Conservation (phyloP, 2,888 invertebrate genomes). For the Ditylenchus weischeri region DNA sequence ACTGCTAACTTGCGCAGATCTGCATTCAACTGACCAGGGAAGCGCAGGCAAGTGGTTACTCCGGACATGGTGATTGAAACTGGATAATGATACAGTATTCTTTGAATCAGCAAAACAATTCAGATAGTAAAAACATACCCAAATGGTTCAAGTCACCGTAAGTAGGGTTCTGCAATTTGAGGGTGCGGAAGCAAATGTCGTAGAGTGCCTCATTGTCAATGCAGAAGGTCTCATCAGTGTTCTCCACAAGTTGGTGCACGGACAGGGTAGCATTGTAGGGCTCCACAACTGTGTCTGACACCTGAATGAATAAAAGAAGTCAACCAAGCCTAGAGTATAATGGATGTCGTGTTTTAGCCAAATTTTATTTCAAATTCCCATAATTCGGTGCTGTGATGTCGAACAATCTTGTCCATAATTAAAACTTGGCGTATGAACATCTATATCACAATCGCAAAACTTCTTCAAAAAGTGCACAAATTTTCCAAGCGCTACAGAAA, state of each 20-base stretch:
- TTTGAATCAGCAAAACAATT: too few species aligned
- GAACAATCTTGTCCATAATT: too few species aligned
- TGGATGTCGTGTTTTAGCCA: too few species aligned
- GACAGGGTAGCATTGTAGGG: conserved; percentile 65
- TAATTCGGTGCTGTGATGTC: too few species aligned
- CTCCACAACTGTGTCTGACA: conserved; percentile 73
- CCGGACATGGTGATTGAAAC: conserved; percentile 58
- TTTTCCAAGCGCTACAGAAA: too few species aligned
- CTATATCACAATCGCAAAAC: too few species aligned
- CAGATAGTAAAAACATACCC: conserved; percentile 62
- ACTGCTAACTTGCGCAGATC: conserved; percentile 67
- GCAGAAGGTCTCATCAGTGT: too few species aligned
- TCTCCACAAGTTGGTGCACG: conserved; percentile 62
- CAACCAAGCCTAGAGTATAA: too few species aligned
- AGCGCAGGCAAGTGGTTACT: conserved; percentile 66
- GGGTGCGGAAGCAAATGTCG: conserved; percentile 66
- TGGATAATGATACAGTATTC: conserved; percentile 64
- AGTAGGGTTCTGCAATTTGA: conserved; percentile 68
- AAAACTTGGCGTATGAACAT: too few species aligned
- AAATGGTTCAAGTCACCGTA: conserved; percentile 84
- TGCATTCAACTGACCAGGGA: conserved; percentile 80
- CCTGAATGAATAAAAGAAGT: not conserved
- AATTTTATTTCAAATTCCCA: too few species aligned
- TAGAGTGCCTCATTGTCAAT: conserved; percentile 50
- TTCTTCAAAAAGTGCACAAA: too few species aligned